Conservation (phyloP, 2,888 invertebrate species). For the Thera obeliscata region DNA sequence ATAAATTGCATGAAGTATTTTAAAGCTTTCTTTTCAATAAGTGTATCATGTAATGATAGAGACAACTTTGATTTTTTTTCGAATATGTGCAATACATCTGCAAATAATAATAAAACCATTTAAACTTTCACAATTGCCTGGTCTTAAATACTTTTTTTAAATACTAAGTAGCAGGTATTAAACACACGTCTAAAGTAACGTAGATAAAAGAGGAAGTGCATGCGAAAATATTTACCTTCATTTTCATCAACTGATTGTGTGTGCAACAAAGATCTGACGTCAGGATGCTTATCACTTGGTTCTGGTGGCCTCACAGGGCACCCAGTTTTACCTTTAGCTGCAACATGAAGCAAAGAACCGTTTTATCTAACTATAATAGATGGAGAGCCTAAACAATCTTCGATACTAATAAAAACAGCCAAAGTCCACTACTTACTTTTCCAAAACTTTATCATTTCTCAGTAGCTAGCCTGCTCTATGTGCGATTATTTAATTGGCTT, state of each 20-base stretch:
- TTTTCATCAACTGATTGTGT: constrained; percentile 59
- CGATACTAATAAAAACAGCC: neutral
- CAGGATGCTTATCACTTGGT: constrained; percentile 47
- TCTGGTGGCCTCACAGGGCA: constrained; percentile 81
- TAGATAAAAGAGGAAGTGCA: constrained; percentile 15
- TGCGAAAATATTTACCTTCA: constrained; percentile 60
- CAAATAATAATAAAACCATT: constrained; percentile 42
- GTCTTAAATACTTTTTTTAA: too few relatives aligned
- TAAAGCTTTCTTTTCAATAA: constrained; percentile 91
- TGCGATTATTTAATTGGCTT: constrained; percentile 4
- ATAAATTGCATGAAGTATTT: constrained; percentile 94
- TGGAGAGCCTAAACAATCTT: neutral
- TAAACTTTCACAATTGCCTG: neutral
- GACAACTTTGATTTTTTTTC: constrained; percentile 87
- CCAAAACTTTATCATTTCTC: constrained; percentile 90
- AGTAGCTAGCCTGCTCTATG: constrained; percentile 15
- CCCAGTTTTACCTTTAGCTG: constrained; percentile 81
- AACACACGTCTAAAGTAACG: too few relatives aligned
- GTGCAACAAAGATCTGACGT: constrained; percentile 56
- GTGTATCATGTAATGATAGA: constrained; percentile 89
- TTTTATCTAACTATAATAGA: neutral
- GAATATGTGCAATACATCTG: constrained; percentile 70
- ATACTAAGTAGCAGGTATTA: neutral
- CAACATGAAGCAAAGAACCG: constrained; percentile 45
- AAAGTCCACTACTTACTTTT: constrained; percentile 80